Evolutionary conservation across 2,797 vertebrate species (phyloP), one percentile per base, ranked within the genome.

Genomic region (Periophthalmus magnuspinnatus): DNA sequence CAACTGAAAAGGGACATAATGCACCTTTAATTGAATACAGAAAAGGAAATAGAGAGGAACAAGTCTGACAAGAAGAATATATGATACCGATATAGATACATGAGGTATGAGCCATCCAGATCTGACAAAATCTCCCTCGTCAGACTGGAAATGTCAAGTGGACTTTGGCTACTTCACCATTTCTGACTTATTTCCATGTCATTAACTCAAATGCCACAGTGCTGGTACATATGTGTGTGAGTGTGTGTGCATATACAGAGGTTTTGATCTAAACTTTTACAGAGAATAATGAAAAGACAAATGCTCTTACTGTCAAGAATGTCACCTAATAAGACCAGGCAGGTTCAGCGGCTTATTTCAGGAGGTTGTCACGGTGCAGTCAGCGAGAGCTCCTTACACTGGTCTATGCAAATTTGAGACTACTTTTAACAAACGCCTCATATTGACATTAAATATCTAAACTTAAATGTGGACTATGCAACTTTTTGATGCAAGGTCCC

Each of bases 91-190:
- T 38, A 41, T n/a, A 61, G 34, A 55, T 65, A 60, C n/a, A 33
- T 81, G 32, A 61, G 34, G 69, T 17, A 76, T 65, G 34, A 45
- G 41, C 68, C 41, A 71, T 16, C 17, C 34, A 57, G n/a, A 24
- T 60, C 75, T 69, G 65, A 71, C 58, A 64, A 78, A 80, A 79
- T 80, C 57, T 71, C 68, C 67, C 62, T 81, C 57, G 66, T 86
- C 80, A 79, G 77, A 73, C 82, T 71, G 71, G 68, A 90, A 89
- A 91, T 91, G 89, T 92, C 88, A 92, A 91, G 88, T 86, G 80
- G 74, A 78, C 81, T 81, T 74, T 81, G 54, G 74, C 72, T 74
- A 64, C 79, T 73, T 71, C 73, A 76, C 75, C 67, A 76, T 78
- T 67, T 80, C 71, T 69, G 72, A 76, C 80, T 81, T 78, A 84